Base-by-base conservation (phyloP, 2,888 invertebrate genomes). In the Sinohyriopsis cumingii region DNA sequence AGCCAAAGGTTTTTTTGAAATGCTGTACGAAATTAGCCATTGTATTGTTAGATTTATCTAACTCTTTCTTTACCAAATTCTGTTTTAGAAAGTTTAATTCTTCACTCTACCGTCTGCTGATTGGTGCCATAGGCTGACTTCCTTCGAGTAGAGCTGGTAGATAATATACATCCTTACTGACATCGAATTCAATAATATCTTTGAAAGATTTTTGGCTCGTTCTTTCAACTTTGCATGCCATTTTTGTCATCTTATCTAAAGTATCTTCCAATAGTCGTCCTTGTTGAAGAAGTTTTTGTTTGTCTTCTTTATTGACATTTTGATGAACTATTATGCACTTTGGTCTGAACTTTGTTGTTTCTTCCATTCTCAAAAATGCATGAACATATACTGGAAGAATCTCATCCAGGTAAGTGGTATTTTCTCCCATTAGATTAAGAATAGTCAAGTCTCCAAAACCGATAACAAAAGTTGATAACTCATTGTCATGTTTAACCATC, bases 261-360 rank as follows among this genome's bases (percentile, higher is more conserved):
- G 22, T 55, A 24, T 63, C 28, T 12, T 68, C 68, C 18, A 72
- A 24, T 55, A 33, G 56, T 20, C 71, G 62, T 53, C 63, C 60
- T 24, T 65, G 71, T 1, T 64, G 57, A 1, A 67, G n/a, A 18
- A 69, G 45, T 62, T 61, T 54, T n/a, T 66, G 56, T 53, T 68
- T 45, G 22, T 68, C 66, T 28, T 63, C 24, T 6, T 60, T 33
- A 7, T 68, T 63, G 19, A 75, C 70, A 65, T 72, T 75, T 59
- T 75, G 75, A 55, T 75, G 75, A 54, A 72, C 63, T 22, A 72
- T 70, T 5, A 63, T 55, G 57, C 75, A 72, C 0, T 55, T 45
- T 33, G 72, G 69, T 1, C 33, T 59, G 3, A 69, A 56, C 0
- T 62, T 54, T 15, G 20, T 65, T 18, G 65, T 60, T 0, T 12